These are phyloP conservation scores for Sphaeridia pumilis DNA, from an alignment of 2,888 invertebrate species.

Conservation along the genomic window DNA sequence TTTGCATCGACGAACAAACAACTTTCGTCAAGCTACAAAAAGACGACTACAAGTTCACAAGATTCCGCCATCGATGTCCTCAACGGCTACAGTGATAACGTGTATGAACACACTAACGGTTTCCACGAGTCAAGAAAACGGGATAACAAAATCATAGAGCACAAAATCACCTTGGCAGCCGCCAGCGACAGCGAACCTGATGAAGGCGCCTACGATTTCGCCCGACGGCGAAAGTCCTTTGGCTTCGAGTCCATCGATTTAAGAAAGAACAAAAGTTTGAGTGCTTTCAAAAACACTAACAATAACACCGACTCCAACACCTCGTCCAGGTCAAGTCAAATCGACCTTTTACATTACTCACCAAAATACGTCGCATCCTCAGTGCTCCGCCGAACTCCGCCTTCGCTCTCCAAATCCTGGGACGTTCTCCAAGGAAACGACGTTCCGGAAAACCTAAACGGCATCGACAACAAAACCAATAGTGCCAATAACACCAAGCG, in stretches of 20 bases:
- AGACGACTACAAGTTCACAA: not conserved
- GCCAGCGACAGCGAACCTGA: slow-evolving; percentile 5
- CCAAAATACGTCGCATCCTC: not conserved
- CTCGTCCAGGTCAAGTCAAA: not conserved
- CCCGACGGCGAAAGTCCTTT: slow-evolving; percentile 59
- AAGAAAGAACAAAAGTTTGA: not conserved
- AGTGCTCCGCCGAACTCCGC: slow-evolving; percentile 10
- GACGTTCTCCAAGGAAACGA: slow-evolving; percentile 26
- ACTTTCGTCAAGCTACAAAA: too few species aligned
- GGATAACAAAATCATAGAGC: not conserved
- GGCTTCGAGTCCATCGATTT: slow-evolving; percentile 49
- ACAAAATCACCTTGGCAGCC: slow-evolving; percentile 4
- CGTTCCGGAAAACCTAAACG: slow-evolving; percentile 17
- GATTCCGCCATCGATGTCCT: not conserved
- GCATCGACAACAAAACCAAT: not conserved
- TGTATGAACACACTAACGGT: not conserved
- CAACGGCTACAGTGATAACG: not conserved
- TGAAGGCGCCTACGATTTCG: slow-evolving; percentile 48
- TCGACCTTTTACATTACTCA: not conserved
- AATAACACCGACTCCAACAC: not conserved
- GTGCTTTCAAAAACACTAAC: not conserved
- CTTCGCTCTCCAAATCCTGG: slow-evolving; percentile 24
- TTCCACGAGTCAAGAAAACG: not conserved
- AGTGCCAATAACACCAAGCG: slow-evolving; percentile 17
- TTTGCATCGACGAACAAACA: too few species aligned